These are phyloP conservation scores for Limnephilus auricula DNA, from an alignment of 2,888 invertebrate genomes.

Conservation along the genomic window DNA sequence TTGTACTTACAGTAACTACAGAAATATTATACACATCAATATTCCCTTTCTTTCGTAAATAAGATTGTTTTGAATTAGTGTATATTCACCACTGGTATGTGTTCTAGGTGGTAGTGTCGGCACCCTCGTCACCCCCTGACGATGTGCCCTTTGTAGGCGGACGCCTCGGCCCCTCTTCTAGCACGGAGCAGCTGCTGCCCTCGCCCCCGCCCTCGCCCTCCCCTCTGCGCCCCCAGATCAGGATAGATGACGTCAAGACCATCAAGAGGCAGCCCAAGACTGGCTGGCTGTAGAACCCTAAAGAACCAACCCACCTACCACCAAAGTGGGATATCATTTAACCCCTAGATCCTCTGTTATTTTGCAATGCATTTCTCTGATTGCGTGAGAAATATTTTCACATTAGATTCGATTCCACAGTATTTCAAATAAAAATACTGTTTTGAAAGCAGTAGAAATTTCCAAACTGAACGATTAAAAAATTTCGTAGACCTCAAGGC, in stretches of 20 bases:
- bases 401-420: too few species aligned
- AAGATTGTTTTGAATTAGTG: too few species aligned
- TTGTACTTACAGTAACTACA: too few species aligned
- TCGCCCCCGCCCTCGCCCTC: slow-evolving; percentile 70
- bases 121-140: slow-evolving; percentile 67
- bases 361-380: too few species aligned
- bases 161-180: slow-evolving; percentile 72
- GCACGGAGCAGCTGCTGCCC: slow-evolving; percentile 77
- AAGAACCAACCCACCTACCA: not conserved
- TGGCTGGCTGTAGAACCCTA: slow-evolving; percentile 75
- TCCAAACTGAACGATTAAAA: too few species aligned
- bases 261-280: slow-evolving; percentile 79
- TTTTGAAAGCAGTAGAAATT: too few species aligned
- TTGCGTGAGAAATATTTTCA: too few species aligned
- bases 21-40: too few species aligned
- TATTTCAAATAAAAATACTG: too few species aligned
- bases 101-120: slow-evolving; percentile 35
- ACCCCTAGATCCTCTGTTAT: too few species aligned
- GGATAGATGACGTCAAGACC: slow-evolving; percentile 77
- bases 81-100: not conserved
- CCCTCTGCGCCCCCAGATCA: slow-evolving; percentile 72
- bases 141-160: slow-evolving; percentile 69
- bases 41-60: too few species aligned
- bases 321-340: not conserved
- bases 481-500: too few species aligned